These are phyloP conservation scores for Vanessa tameamea DNA, from an alignment of 1,140 invertebrate genomes.

Conservation along the genomic window DNA sequence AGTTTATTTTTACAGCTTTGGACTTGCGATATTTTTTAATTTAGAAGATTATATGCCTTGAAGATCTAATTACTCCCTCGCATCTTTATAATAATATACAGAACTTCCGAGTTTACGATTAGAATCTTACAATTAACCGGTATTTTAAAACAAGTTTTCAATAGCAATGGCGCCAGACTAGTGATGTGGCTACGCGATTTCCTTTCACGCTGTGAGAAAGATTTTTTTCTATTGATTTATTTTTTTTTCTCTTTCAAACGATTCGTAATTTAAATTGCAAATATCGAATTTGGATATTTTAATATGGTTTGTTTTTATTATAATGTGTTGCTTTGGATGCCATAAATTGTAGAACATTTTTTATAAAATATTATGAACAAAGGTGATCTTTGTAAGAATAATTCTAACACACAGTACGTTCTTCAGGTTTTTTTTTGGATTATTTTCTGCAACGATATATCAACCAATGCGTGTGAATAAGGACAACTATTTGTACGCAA, in stretches of 20 bases:
- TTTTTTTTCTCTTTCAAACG: background rate
- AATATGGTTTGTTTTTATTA: background rate
- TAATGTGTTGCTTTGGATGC: background rate
- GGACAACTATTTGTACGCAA: too few relatives aligned
- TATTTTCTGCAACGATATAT: too few relatives aligned
- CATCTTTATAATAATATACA: constrained; percentile 21
- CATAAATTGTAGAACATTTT: background rate
- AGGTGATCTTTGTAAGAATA: too few relatives aligned
- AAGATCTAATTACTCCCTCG: constrained; percentile 23
- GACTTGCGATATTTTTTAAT: background rate
- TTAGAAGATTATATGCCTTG: constrained; percentile 2
- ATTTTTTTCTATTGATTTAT: constrained; percentile 8
- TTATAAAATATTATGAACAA: too few relatives aligned
- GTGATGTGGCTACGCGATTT: constrained; percentile 16
- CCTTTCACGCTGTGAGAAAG: constrained; percentile 30
- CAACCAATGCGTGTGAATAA: too few relatives aligned
- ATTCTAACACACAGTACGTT: too few relatives aligned
- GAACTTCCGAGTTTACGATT: constrained; percentile 27
- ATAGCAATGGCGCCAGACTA: constrained; percentile 16
- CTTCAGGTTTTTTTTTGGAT: too few relatives aligned
- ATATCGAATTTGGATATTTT: background rate
- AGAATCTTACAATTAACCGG: constrained; percentile 21
- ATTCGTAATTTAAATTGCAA: constrained; percentile 23
- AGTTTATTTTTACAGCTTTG: too few relatives aligned
- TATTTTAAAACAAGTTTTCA: constrained; percentile 16